Conservation (phyloP, 1,140 invertebrate species). For the Hypsibius dujardini region DNA sequence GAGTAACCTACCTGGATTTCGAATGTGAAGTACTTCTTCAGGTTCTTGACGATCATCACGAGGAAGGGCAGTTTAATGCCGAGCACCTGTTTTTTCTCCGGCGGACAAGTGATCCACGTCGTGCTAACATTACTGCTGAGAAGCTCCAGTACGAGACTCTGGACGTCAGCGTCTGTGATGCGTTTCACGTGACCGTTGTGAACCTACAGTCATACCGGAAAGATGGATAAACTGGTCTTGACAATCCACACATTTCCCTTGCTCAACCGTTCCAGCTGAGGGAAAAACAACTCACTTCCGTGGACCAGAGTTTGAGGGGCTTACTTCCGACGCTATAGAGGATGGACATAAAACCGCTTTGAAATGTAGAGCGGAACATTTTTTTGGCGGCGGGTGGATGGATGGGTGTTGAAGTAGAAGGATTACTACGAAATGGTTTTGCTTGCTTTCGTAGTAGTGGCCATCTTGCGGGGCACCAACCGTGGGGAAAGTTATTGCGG, state of each 20-base stretch:
- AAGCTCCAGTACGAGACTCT: constrained; percentile 6
- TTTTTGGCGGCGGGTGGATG: constrained; percentile 18
- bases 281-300: constrained; percentile 47
- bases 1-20: background rate
- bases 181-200: constrained; percentile 16
- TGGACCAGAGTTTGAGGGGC: constrained; percentile 97
- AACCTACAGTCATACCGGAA: background rate
- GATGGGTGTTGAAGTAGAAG: no score
- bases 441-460: no score
- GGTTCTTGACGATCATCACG: constrained; percentile 13
- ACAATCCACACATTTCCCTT: background rate
- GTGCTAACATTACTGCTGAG: constrained; percentile 15
- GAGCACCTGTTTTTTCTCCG: constrained; percentile 9
- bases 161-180: constrained; percentile 1
- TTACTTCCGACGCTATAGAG: constrained; percentile 98
- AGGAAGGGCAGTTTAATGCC: constrained; percentile 7
- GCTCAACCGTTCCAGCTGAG: constrained; percentile 25
- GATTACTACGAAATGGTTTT: no score
- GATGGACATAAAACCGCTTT: constrained; percentile 93
- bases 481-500: no score
- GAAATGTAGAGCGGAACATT: constrained; percentile 99
- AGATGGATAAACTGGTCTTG: background rate
- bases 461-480: no score
- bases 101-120: constrained; percentile 9
- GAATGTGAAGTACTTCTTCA: constrained; percentile 16